These are phyloP conservation scores for Eristalinus sepulchralis DNA, from an alignment of 2,888 invertebrate genomes.

Conservation along the genomic window DNA sequence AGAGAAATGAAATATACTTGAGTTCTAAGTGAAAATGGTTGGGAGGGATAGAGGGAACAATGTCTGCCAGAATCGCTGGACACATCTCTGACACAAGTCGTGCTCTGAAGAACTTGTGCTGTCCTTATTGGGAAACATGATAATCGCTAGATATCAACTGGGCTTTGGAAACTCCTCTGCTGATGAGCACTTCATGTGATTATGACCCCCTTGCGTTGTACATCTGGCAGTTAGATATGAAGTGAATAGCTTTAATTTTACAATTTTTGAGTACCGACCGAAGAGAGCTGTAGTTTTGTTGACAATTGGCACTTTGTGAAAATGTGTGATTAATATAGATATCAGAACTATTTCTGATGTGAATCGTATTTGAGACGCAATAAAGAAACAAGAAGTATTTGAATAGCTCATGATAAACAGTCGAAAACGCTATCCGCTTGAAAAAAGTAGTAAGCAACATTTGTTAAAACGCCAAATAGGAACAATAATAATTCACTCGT, in stretches of 20 bases:
- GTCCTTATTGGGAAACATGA: conserved; percentile 27
- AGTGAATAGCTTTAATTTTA: neutral
- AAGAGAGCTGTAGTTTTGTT: neutral
- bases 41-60: conserved; percentile 11
- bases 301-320: too few relatives aligned
- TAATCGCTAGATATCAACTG: conserved; percentile 45
- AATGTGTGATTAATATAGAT: too few relatives aligned
- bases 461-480: too few relatives aligned
- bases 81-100: conserved; percentile 20
- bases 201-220: conserved; percentile 22
- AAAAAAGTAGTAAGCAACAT: too few relatives aligned
- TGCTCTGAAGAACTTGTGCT: conserved; percentile 14
- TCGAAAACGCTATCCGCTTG: too few relatives aligned
- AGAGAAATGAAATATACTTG: conserved; percentile 11
- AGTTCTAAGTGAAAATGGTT: neutral
- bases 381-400: neutral
- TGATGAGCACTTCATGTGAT: conserved; percentile 12
- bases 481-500: too few relatives aligned
- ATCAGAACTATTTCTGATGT: too few relatives aligned
- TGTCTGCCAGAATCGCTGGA: conserved; percentile 17
- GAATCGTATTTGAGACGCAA: too few relatives aligned
- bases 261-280: neutral
- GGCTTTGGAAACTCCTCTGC: conserved; percentile 24
- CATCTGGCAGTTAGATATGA: neutral
- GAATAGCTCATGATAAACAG: too few relatives aligned